A percentile compares a stretch with the other conserved stretches of the same genome.
phyloP scores from a whole-genome alignment of 2,797 vertebrate species.

The Myotis pilosus region DNA sequence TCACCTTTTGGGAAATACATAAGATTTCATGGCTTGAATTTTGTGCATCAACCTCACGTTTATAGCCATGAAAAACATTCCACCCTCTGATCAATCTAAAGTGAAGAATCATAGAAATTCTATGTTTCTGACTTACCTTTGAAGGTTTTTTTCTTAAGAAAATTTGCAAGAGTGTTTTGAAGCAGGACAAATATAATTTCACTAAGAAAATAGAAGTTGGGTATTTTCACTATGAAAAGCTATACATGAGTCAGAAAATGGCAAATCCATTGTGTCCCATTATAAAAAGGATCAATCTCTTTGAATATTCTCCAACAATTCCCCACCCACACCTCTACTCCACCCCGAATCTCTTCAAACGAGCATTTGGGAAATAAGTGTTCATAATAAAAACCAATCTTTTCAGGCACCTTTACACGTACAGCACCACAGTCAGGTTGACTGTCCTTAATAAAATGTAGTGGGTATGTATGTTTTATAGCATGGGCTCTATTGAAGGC shows the following conservation, averaged over 20 bases:
- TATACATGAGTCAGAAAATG: conserved; percentile 35
- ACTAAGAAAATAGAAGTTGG: conserved; percentile 57
- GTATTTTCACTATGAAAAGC: conserved; percentile 26
- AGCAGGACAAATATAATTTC: conserved; percentile 70
- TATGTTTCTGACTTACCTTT: conserved; percentile 17
- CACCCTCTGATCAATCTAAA: neutral
- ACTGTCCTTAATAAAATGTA: neutral
- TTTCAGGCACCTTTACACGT: neutral
- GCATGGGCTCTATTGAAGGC: neutral
- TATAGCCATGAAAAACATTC: neutral
- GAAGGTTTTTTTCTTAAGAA: conserved; percentile 3
- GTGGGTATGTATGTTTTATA: neutral
- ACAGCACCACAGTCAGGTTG: neutral
- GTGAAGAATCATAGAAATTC: neutral
- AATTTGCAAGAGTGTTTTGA: conserved; percentile 58
- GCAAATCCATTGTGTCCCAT: conserved; percentile 44
- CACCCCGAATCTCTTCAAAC: neutral
- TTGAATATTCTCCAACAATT: conserved; percentile 14
- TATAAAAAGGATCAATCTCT: conserved; percentile 33
- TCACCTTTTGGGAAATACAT: neutral
- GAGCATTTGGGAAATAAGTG: neutral
- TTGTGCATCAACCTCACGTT: neutral
- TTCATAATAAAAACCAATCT: neutral
- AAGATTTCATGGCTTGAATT: neutral
- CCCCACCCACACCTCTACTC: conserved; percentile 1